Evolutionary conservation across 2,797 vertebrate species (phyloP).

Genomic region (Sternotherus odoratus): DNA sequence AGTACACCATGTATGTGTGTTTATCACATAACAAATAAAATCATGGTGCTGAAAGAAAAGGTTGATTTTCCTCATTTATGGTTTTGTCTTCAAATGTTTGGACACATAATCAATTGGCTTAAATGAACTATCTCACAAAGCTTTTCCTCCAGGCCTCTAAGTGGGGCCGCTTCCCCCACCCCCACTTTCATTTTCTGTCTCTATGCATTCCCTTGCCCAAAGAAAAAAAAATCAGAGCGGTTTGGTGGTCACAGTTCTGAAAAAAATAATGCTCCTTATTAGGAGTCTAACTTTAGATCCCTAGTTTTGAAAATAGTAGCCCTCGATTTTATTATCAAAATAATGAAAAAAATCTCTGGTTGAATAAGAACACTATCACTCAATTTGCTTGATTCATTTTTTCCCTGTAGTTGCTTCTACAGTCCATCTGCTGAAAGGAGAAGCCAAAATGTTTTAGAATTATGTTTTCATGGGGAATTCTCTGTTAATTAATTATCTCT

Average conservation of each 20-base stretch:
- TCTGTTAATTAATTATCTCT: slow-evolving; percentile 74
- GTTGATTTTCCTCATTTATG: slow-evolving; percentile 22
- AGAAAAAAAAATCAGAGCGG: slow-evolving; percentile 35
- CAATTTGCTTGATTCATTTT: slow-evolving; percentile 56
- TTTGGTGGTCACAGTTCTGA: background rate
- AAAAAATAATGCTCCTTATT: background rate
- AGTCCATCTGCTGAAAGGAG: slow-evolving; percentile 75
- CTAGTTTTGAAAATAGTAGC: slow-evolving; percentile 38
- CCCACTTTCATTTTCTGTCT: slow-evolving; percentile 20
- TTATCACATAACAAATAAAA: background rate
- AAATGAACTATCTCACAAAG: slow-evolving; percentile 24
- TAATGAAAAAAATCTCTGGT: slow-evolving; percentile 25
- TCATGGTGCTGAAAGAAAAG: background rate
- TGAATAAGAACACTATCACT: background rate
- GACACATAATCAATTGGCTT: slow-evolving; percentile 11
- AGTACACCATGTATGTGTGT: background rate
- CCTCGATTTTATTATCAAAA: slow-evolving; percentile 45
- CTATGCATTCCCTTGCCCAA: slow-evolving; percentile 17
- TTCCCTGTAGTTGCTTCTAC: slow-evolving; percentile 58
- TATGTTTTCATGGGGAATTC: slow-evolving; percentile 78
- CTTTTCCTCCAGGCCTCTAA: slow-evolving; percentile 53
- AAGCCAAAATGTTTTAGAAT: slow-evolving; percentile 77
- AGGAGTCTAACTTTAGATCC: background rate
- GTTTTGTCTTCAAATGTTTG: slow-evolving; percentile 46
- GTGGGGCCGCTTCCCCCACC: slow-evolving; percentile 14